Evolutionary conservation across 2,888 invertebrate genomes (phyloP), one percentile per base, ranked within the genome.

Genomic region (Hipparchia semele): DNA sequence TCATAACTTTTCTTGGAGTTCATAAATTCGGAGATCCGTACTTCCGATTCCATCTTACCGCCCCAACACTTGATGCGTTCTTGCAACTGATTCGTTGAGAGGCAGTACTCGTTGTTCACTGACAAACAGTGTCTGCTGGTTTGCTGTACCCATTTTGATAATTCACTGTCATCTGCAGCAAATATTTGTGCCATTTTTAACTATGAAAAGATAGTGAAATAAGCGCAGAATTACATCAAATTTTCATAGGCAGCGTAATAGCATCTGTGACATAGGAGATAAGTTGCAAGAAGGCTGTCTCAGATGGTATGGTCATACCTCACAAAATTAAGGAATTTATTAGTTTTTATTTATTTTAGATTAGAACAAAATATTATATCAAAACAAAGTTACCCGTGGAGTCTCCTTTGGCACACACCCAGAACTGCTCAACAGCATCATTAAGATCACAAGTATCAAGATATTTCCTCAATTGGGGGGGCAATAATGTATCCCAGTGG

Each of bases 1-100:
- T 98, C 98, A 84, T 98, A 97, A 61, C 95, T 95, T 83, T 98
- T 98, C 86, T 98, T 98, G 67, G 94, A 92, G 3, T 95, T 96
- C 97, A 98, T 97, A 80, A 97, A 96, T 78, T 96, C 95, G n/a
- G 95, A 94, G 8, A 96, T 89, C 75, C 87, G 85, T 7, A 92
- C 87, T 70, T 92, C 88, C 0, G 88, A 80, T 5, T 81, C 80
- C 0, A 90, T 76, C 0, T 82, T 77, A 0, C 94, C 89, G 0
- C 90, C 89, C 85, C 90, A 87, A 0, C 77, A 68, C 39, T 78
- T 78, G 51, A 95, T 86, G 68, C 86, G 85, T 2, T 86, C 79
- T 77, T 90, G 82, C 51, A 95, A 84, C 71, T 91, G 87, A 0
- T 89, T 85, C 6, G 85, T 77, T 39, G 90, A 86, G 13, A 95